Evolutionary conservation across 1,140 invertebrate genomes (phyloP).

Genomic region (Ylistrum balloti): DNA sequence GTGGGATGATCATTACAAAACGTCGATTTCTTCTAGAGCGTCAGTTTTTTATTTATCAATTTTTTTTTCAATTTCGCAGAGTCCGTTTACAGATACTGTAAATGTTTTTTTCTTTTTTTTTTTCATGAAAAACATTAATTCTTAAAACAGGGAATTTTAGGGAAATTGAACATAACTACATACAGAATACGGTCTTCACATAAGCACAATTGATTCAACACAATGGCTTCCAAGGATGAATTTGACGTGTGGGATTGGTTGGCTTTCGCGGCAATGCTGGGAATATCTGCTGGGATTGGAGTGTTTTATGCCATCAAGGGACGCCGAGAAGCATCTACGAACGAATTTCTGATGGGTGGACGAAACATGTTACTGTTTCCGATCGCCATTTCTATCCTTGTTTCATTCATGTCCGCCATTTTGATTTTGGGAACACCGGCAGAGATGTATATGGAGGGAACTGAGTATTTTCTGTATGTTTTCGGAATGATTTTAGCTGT

Average conservation of each 20-base stretch:
- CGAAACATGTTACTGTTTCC: constrained; percentile 88
- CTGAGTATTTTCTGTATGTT: constrained; percentile 73
- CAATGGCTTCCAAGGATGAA: constrained; percentile 53
- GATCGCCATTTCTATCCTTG: constrained; percentile 81
- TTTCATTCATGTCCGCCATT: constrained; percentile 81
- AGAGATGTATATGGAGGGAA: constrained; percentile 79
- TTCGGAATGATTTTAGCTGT: constrained; percentile 70
- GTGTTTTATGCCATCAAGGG: constrained; percentile 89
- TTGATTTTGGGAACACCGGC: constrained; percentile 82
- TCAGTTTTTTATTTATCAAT: too few species aligned
- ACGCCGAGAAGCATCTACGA: constrained; percentile 90
- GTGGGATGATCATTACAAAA: too few species aligned
- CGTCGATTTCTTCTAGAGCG: too few species aligned
- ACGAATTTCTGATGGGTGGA: constrained; percentile 91
- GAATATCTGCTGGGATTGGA: constrained; percentile 86
- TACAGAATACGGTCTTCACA: too few species aligned
- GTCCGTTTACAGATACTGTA: too few species aligned
- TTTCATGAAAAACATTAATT: too few species aligned
- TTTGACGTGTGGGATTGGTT: constrained; percentile 73
- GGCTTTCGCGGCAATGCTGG: constrained; percentile 70
- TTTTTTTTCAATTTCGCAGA: too few species aligned
- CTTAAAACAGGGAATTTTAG: too few species aligned
- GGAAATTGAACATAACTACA: too few species aligned
- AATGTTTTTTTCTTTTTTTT: too few species aligned
- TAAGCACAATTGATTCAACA: background rate